These are phyloP conservation scores for Trilocha varians DNA, from an alignment of 2,888 invertebrate species.

Conservation along the genomic window DNA sequence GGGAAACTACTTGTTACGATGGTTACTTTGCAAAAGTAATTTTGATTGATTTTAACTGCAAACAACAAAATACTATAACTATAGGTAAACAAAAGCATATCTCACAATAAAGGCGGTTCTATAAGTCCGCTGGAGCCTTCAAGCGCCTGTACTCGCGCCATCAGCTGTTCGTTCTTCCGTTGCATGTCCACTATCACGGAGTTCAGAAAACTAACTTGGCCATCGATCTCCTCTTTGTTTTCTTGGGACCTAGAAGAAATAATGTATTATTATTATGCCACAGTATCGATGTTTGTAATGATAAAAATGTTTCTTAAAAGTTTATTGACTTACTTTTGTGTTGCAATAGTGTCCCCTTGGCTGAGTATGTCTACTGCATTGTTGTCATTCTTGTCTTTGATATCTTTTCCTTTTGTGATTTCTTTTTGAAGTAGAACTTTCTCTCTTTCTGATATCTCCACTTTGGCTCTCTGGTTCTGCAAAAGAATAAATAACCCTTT, in stretches of 20 bases:
- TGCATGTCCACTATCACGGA: constrained; percentile 98
- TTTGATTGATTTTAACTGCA: no score
- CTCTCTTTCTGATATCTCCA: constrained; percentile 54
- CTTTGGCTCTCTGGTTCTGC: constrained; percentile 51
- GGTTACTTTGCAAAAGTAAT: no score
- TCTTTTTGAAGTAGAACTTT: constrained; percentile 52
- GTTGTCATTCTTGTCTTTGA: constrained; percentile 58
- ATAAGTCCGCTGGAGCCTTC: constrained; percentile 73
- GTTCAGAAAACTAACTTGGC: constrained; percentile 92
- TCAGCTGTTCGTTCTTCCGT: constrained; percentile 89
- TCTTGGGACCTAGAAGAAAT: constrained; percentile 47
- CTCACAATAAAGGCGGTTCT: constrained; percentile 48
- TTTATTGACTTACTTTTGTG: constrained; percentile 42
- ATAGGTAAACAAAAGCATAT: neutral
- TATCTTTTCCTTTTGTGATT: constrained; percentile 32
- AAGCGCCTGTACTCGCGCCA: constrained; percentile 84
- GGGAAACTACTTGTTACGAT: no score
- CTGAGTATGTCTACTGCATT: constrained; percentile 43
- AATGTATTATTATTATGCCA: no score
- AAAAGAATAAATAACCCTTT: constrained; percentile 17
- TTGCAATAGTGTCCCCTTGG: constrained; percentile 38
- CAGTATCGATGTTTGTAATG: no score
- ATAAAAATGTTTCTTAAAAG: neutral
- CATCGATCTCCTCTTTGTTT: constrained; percentile 77
- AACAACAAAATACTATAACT: neutral